Evolutionary conservation across 2,797 vertebrate species (phyloP).

Genomic region (Chiloscyllium punctatum): DNA sequence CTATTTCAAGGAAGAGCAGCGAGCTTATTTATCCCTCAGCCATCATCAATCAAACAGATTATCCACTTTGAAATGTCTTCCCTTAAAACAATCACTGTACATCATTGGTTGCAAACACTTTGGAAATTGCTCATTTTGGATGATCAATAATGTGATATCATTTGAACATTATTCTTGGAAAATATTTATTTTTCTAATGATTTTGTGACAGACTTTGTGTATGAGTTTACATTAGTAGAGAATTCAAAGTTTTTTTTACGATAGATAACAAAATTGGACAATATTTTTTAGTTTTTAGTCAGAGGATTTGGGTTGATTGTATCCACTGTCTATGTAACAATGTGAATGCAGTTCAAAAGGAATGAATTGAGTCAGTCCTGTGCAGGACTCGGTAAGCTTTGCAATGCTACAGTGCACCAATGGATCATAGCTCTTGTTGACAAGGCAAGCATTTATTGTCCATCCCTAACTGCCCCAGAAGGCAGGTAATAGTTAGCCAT

Average conservation of each 20-base stretch:
- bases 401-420: neutral
- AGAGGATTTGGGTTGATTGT: neutral
- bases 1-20: neutral
- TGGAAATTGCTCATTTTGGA: no score
- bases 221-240: neutral
- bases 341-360: neutral
- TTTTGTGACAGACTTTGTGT: neutral
- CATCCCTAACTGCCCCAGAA: no score
- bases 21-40: neutral
- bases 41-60: neutral
- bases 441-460: no score
- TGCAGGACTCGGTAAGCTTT: neutral
- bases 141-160: no score
- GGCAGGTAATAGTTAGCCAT: no score
- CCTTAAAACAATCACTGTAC: neutral
- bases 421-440: neutral
- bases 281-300: neutral
- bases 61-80: neutral
- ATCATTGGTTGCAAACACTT: neutral
- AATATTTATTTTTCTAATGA: neutral
- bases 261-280: neutral
- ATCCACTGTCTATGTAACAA: neutral
- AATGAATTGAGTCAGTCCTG: no score
- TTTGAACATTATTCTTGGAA: no score
- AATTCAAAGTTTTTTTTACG: neutral